These are phyloP conservation scores for Drosophila santomea DNA, from an alignment of 1,140 invertebrate genomes.

Conservation along the genomic window DNA sequence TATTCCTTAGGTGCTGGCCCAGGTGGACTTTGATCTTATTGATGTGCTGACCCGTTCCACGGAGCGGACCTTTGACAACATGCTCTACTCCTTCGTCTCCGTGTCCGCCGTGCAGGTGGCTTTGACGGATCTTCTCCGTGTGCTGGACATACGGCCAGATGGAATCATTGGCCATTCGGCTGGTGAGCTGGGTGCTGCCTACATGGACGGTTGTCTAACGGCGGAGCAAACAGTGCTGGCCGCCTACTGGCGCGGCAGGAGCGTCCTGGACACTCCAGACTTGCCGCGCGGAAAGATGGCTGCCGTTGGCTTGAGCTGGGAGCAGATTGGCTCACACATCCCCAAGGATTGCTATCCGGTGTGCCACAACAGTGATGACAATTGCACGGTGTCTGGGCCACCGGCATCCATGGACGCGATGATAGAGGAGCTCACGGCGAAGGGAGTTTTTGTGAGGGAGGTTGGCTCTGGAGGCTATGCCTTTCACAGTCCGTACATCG, in stretches of 20 bases:
- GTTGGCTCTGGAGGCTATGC: slow-evolving; percentile 95
- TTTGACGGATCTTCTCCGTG: slow-evolving; percentile 93
- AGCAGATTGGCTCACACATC: slow-evolving; percentile 90
- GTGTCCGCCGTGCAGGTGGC: slow-evolving; percentile 98
- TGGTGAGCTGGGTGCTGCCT: slow-evolving; percentile 96
- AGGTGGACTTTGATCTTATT: slow-evolving; percentile 91
- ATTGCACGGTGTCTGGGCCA: slow-evolving; percentile 96
- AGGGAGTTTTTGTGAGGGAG: slow-evolving; percentile 94
- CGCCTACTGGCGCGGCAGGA: slow-evolving; percentile 95
- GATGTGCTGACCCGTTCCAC: slow-evolving; percentile 91
- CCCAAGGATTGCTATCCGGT: slow-evolving; percentile 92
- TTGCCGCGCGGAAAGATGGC: slow-evolving; percentile 92
- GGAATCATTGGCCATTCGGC: slow-evolving; percentile 98
- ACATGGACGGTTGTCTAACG: slow-evolving; percentile 97
- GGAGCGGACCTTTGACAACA: slow-evolving; percentile 91
- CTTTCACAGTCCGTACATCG: slow-evolving; percentile 97
- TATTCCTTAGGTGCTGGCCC: slow-evolving; percentile 36
- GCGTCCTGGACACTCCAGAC: slow-evolving; percentile 90
- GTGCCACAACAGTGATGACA: slow-evolving; percentile 96
- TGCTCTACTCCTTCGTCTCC: slow-evolving; percentile 94
- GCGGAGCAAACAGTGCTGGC: slow-evolving; percentile 96
- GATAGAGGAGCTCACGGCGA: slow-evolving; percentile 85
- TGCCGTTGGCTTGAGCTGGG: slow-evolving; percentile 94
- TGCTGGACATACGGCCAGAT: slow-evolving; percentile 92
- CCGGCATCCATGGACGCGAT: slow-evolving; percentile 90